Conservation (phyloP, 2,888 invertebrate genomes). For the Timandra comae region DNA sequence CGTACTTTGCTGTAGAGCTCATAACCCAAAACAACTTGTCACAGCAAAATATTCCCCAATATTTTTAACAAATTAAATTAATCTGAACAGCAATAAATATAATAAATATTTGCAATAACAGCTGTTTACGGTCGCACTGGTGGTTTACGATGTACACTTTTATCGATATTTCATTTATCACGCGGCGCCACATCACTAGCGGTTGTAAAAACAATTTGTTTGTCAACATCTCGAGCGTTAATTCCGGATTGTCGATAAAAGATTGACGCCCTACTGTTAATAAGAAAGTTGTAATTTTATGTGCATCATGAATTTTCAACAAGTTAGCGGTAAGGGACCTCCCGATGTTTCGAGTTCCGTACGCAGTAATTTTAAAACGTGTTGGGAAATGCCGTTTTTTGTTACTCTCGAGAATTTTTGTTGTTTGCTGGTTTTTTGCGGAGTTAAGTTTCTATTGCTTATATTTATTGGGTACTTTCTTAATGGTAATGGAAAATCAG, state of each 20-base stretch:
- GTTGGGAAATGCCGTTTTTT: not conserved
- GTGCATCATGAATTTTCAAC: conserved; percentile 12
- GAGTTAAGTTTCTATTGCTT: too few relatives aligned
- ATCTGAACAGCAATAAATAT: too few relatives aligned
- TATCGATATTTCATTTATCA: not conserved
- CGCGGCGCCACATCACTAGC: not conserved
- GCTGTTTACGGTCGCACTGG: too few relatives aligned
- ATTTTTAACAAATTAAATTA: too few relatives aligned
- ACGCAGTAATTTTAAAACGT: not conserved
- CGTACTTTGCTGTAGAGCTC: too few relatives aligned
- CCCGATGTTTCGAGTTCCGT: not conserved
- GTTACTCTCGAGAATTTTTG: too few relatives aligned
- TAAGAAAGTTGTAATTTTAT: conserved; percentile 27
- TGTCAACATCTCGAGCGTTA: conserved; percentile 25
- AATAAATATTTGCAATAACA: too few relatives aligned
- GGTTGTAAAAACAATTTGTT: conserved; percentile 3
- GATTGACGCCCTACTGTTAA: conserved; percentile 34
- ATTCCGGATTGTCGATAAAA: conserved; percentile 34
- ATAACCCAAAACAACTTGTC: too few relatives aligned
- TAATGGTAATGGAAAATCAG: too few relatives aligned
- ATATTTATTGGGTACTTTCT: too few relatives aligned
- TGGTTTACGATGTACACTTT: not conserved
- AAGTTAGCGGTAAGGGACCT: conserved; percentile 1
- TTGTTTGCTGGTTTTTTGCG: too few relatives aligned
- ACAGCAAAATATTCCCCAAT: too few relatives aligned